Conservation (phyloP, 2,797 vertebrate species). For the Podarcis lilfordi region DNA sequence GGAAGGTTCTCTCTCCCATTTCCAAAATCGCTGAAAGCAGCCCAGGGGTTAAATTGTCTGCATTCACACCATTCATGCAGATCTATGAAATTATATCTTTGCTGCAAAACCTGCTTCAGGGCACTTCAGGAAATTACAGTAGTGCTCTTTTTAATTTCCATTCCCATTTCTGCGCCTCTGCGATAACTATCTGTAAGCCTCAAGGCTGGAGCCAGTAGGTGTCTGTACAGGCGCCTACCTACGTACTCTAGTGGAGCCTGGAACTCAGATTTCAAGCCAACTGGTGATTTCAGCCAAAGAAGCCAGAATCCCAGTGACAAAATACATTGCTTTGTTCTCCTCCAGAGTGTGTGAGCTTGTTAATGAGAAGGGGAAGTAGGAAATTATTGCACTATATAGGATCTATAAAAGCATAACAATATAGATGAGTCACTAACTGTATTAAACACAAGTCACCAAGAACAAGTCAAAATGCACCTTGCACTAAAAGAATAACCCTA, state of each 20-base stretch:
- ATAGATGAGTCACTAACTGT: neutral
- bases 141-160: constrained; percentile 18
- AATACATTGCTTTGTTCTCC: neutral
- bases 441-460: neutral
- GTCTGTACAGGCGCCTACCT: constrained; percentile 14
- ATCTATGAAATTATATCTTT: constrained; percentile 30
- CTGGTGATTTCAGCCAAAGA: neutral
- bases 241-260: constrained; percentile 3
- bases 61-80: constrained; percentile 3
- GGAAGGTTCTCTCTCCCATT: neutral
- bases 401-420: neutral
- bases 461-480: neutral
- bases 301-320: neutral
- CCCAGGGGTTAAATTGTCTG: constrained; percentile 17
- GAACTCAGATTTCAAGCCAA: constrained; percentile 16
- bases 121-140: constrained; percentile 48
- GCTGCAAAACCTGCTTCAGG: constrained; percentile 27
- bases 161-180: neutral
- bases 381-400: neutral
- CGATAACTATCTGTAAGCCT: constrained; percentile 31
- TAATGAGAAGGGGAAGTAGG: neutral
- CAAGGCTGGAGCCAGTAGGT: constrained; percentile 3
- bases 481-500: neutral
- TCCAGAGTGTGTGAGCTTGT: neutral
- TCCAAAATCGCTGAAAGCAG: neutral